phyloP scores from a whole-genome alignment of 2,797 vertebrate genomes.

The Chiropotes sagulatus region DNA sequence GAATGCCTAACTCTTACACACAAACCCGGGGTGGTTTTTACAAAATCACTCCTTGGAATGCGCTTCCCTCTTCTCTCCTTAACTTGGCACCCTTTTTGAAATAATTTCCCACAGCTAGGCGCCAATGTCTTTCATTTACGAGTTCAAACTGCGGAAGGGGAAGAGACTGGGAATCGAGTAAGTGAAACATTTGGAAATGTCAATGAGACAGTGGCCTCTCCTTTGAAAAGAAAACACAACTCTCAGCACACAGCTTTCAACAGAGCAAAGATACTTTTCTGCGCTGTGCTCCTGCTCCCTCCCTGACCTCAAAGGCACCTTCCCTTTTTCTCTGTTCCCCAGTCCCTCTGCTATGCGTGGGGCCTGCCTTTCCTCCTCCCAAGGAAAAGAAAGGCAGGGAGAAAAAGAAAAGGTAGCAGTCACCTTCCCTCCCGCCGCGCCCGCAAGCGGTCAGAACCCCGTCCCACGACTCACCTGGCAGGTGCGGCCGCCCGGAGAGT shows the following conservation, averaged over 20 bases:
- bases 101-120: conserved; percentile 23
- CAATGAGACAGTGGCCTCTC: conserved; percentile 51
- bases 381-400: conserved; percentile 28
- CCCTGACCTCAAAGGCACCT: conserved; percentile 67
- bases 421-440: neutral
- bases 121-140: conserved; percentile 43
- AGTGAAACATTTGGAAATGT: conserved; percentile 50
- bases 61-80: conserved; percentile 32
- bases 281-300: neutral
- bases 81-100: conserved; percentile 20
- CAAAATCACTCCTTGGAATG: conserved; percentile 11
- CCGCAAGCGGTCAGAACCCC: neutral
- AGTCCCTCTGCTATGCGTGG: neutral
- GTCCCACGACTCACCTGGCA: conserved; percentile 88
- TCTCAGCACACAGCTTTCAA: neutral
- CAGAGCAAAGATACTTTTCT: conserved; percentile 22
- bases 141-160: conserved; percentile 38
- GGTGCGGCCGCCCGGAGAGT: conserved; percentile 89
- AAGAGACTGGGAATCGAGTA: neutral
- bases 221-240: conserved; percentile 42
- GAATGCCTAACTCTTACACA: conserved; percentile 54
- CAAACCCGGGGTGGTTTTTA: neutral
- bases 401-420: conserved; percentile 19
- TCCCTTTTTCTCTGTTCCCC: conserved; percentile 9
- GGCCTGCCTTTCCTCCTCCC: conserved; percentile 57